Evolutionary conservation across 2,888 invertebrate species (phyloP), one percentile per base, ranked within the genome.

Genomic region (Platerodrilus igneus): DNA sequence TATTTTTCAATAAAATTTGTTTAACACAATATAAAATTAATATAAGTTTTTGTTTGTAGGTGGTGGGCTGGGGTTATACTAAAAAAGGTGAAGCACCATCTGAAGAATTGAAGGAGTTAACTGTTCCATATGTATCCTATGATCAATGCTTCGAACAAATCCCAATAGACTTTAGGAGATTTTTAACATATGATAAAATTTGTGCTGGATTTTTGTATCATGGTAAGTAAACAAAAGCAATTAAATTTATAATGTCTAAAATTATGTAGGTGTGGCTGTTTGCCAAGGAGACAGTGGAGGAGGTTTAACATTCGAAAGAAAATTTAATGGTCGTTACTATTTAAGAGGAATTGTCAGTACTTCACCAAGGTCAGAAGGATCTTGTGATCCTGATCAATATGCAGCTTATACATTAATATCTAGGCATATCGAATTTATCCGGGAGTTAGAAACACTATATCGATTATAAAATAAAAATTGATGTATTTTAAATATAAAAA

Each of bases 211-310:
- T 13, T 36, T 36, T 38, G 9, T 15, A 22, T 3, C 8, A 29
- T 11, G 18, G 37, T 37, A 27, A 23, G 21, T 2, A 31, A 14
- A 15, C n/a, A 15, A 28, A 1, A 6, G 8, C 13, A 14, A 15
- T 29, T 29, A 10, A 18, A 17, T 1, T 23, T 10, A 9, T 4
- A 23, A 3, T 7, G 20, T 21, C 32, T 32, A 19, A 31, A 30
- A 7, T 21, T 43, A 33, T 18, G 0, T 55, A 69, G 69, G 67
- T 3, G 65, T 64, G 7, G 63, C 68, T 0, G 51, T 70, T 1
- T 71, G 71, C 48, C 58, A 64, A 41, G 70, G 71, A 0, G 70
- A 72, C 60, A 70, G 70, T 37, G 71, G 71, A 0, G 70, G 70
- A 0, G 71, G 70, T 0, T 51, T 72, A 1, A 61, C 64, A 0